Percentiles rank a stretch among this genome's conserved stretches.
Evolutionary conservation across 1,140 invertebrate genomes (phyloP).

Genomic region (Drosophila sturtevanti): DNA sequence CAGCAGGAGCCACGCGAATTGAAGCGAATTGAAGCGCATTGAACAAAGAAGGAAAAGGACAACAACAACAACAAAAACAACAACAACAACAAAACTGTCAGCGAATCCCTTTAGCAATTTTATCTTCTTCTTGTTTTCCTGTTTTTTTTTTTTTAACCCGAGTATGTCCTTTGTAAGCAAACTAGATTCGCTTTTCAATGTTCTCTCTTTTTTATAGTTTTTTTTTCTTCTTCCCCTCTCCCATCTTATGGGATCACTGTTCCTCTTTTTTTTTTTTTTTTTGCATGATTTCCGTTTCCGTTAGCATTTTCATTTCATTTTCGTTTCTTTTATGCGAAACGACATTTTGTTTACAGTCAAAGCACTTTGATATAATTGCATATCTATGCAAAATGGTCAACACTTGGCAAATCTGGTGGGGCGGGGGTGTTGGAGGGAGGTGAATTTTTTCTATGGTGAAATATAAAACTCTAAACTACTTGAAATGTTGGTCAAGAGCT

Average conservation of each 20-base stretch:
- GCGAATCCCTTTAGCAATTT: conserved; percentile 28
- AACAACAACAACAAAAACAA: too few species aligned
- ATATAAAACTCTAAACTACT: conserved; percentile 15
- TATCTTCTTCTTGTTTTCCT: conserved; percentile 6
- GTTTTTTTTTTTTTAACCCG: background rate
- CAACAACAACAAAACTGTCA: background rate
- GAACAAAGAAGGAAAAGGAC: too few species aligned
- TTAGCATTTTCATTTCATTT: background rate
- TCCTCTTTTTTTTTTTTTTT: conserved; percentile 30
- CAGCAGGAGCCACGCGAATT: too few species aligned
- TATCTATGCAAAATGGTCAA: conserved; percentile 47
- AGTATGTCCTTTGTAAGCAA: conserved; percentile 43
- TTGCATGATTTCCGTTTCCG: conserved; percentile 54
- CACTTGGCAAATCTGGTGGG: conserved; percentile 26
- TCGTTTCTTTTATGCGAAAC: conserved; percentile 8
- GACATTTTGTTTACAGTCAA: conserved; percentile 47
- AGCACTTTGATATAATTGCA: conserved; percentile 64
- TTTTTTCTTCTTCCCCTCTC: background rate
- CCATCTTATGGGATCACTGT: background rate
- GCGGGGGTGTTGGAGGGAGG: too few species aligned
- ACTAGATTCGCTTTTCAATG: conserved; percentile 25
- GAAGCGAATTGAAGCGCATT: too few species aligned
- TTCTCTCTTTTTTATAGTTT: background rate
- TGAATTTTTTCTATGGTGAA: conserved; percentile 22
- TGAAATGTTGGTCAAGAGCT: conserved; percentile 68